A percentile compares a stretch with the other conserved stretches of the same genome.
phyloP scores from a whole-genome alignment of 2,888 invertebrate genomes.

The Scaptomyza tumidula region DNA sequence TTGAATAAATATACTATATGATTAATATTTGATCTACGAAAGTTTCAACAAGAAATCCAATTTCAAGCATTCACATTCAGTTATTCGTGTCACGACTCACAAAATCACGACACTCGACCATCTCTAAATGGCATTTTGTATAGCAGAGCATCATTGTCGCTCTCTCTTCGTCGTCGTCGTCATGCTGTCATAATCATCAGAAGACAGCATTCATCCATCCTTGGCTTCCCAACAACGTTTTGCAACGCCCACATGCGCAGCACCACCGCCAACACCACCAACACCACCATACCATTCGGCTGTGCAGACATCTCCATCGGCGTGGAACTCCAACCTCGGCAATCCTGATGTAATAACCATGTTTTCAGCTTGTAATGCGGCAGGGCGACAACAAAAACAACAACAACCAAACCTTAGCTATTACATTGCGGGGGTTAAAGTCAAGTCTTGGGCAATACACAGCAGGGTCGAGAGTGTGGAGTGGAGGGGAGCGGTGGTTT shows the following conservation, averaged over 20 bases:
- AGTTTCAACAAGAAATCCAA: no score
- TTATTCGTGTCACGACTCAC: not conserved
- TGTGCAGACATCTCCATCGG: conserved; percentile 36
- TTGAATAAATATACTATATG: no score
- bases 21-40: not conserved
- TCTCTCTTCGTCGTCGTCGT: conserved; percentile 47
- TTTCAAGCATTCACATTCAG: no score
- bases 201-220: conserved; percentile 71
- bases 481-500: conserved; percentile 8
- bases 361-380: conserved; percentile 83
- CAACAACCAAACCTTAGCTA: conserved; percentile 39
- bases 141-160: conserved; percentile 32
- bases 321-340: conserved; percentile 47
- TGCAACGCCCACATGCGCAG: conserved; percentile 70
- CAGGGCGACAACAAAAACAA: conserved; percentile 55
- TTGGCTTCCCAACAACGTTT: conserved; percentile 40
- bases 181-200: conserved; percentile 81
- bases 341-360: conserved; percentile 84
- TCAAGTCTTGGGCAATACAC: conserved; percentile 45
- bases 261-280: conserved; percentile 2
- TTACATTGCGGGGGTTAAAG: conserved; percentile 71
- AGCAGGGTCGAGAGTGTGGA: conserved; percentile 12
- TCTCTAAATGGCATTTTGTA: conserved; percentile 26
- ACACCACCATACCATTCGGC: conserved; percentile 2
- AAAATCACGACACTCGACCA: conserved; percentile 2